phyloP scores from a whole-genome alignment of 2,797 vertebrate species.

The Cephalopachus bancanus region DNA sequence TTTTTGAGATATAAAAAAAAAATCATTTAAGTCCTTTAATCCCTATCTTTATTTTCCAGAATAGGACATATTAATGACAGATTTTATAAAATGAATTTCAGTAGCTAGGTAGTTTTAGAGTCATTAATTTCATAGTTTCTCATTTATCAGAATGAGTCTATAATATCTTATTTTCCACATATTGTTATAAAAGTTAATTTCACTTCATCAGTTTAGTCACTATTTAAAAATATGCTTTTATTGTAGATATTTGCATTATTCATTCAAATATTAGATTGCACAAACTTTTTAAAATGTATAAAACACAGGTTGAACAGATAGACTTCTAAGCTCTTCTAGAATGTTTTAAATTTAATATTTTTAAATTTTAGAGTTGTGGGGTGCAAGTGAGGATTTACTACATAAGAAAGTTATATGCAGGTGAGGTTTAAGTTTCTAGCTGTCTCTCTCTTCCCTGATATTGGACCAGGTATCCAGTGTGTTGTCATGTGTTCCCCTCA shows the following conservation, averaged over 20 bases:
- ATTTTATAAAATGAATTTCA: conserved; percentile 56
- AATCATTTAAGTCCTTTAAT: conserved; percentile 19
- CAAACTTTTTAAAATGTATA: background rate
- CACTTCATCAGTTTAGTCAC: conserved; percentile 39
- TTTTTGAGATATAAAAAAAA: background rate
- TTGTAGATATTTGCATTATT: background rate
- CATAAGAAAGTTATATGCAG: no score
- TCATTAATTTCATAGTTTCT: conserved; percentile 39
- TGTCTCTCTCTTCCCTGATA: no score
- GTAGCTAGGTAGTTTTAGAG: background rate
- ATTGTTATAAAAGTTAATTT: conserved; percentile 21
- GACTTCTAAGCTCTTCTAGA: background rate
- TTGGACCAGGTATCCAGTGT: no score
- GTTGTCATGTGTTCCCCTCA: no score
- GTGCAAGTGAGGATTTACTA: no score
- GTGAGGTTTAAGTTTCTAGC: no score
- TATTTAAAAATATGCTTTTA: conserved; percentile 8
- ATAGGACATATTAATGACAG: conserved; percentile 43
- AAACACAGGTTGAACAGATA: background rate
- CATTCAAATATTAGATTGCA: background rate
- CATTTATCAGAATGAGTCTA: conserved; percentile 31
- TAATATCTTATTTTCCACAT: background rate
- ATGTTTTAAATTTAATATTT: no score
- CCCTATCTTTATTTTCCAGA: background rate
- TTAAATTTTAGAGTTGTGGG: no score